A percentile compares a stretch with the other conserved stretches of the same genome.
Evolutionary conservation across 2,888 invertebrate genomes (phyloP).

Genomic region (Papilio protenor): DNA sequence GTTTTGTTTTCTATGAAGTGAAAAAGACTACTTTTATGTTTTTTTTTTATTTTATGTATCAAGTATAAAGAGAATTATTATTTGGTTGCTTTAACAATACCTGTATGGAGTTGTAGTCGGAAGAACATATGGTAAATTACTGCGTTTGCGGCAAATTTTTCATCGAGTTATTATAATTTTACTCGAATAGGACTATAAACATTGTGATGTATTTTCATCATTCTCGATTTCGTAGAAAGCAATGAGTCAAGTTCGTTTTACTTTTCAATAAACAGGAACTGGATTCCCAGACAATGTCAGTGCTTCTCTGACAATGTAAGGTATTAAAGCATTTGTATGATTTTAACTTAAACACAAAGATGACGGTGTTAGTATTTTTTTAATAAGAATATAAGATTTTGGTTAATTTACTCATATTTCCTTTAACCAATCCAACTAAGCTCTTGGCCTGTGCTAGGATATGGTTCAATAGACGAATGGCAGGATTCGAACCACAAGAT

Average conservation of each 20-base stretch:
- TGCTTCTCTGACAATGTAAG: conserved; percentile 19
- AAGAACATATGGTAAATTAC: too few relatives aligned
- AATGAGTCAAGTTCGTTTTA: conserved; percentile 32
- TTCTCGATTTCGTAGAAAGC: neutral
- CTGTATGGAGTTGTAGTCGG: too few relatives aligned
- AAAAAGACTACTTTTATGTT: neutral
- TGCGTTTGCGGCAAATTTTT: too few relatives aligned
- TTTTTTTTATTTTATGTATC: neutral
- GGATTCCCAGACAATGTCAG: conserved; percentile 22
- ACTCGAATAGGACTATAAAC: neutral
- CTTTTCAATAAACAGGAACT: conserved; percentile 29
- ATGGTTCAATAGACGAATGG: too few relatives aligned
- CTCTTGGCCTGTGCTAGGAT: too few relatives aligned
- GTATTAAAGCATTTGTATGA: neutral
- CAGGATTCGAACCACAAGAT: too few relatives aligned
- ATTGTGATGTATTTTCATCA: neutral
- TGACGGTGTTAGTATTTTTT: too few relatives aligned
- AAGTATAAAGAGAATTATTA: neutral
- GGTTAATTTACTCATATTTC: too few relatives aligned
- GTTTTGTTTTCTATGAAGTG: conserved; percentile 1
- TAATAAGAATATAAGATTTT: too few relatives aligned
- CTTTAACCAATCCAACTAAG: too few relatives aligned
- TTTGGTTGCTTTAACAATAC: neutral
- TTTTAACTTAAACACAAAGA: neutral
- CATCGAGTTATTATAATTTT: neutral